Base-by-base conservation (phyloP, 2,888 invertebrate species). In the Cryptocheilus praepositus region DNA sequence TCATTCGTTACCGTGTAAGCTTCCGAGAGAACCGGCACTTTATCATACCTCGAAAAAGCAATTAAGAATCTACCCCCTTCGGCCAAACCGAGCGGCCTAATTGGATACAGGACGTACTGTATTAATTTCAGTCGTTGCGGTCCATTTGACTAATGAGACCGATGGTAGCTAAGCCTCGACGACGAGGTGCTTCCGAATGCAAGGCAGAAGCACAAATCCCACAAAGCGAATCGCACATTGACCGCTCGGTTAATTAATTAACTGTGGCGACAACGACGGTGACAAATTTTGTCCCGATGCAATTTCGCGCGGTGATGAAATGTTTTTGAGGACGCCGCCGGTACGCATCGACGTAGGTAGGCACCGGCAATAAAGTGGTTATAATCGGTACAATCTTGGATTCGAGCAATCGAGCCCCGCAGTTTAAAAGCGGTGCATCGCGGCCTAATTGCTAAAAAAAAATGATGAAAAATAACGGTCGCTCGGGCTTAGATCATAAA, bases 401-500 rank as follows among this genome's bases (percentile, higher is more conserved):
- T 1, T 36, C 36, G 36, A 7, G 11, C 8, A 36, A 36, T 36
- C 36, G 36, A 36, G 36, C 11, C n/a, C 25, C 45, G 18, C 49
- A 18, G 11, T 49, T 18, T 16, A 13, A 18, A n/a, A 49, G 49
- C 49, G n/a, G 7, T 8, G 49, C n/a, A 5, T 2, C 5, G 18
- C n/a, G 11, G 18, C n/a, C 49, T 49, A 49, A 49, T 49, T 18
- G 49, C 18, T 49, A 3, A 16, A 49, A 3, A 16, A 49, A 49
- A 49, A 49, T 49, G 49, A 49, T 49, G 71, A 80, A 80, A 79
- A 79, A 71, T 77, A 77, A 77, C 67, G 66, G 70, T 67, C 66
- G 70, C 60, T 64, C 55, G 36, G 55, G 46, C 64, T 82, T 80
- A 79, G 80, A 81, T 85, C 85, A 79, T 86, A 86, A 86, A 86